Evolutionary conservation across 2,888 invertebrate genomes (phyloP), one percentile per base, ranked within the genome.

Genomic region (Brenthis daphne): DNA sequence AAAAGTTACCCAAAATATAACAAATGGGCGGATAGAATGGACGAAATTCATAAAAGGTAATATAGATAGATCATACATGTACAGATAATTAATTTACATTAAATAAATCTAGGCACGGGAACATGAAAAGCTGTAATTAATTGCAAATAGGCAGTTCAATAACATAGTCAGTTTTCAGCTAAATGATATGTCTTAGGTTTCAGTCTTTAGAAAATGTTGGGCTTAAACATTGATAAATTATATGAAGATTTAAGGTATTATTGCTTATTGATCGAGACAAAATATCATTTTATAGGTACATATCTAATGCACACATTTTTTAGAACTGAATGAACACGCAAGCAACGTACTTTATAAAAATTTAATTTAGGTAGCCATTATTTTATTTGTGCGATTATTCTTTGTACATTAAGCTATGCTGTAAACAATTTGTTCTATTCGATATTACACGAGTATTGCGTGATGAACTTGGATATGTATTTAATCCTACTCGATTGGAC

Each of bases 151-250:
- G 64, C 64, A 57, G 43, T 58, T 68, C 65, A 68, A 65, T 64
- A 72, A 71, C 68, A 70, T 68, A 68, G 48, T 64, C 14, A 80
- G 77, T 78, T 80, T 78, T 80, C 77, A 77, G 76, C 79, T 81
- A 85, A 86, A 87, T 87, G 85, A 87, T 87, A 88, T 87, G 87
- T 86, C 82, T 83, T 79, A 83, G 76, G 77, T 78, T 73, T 87
- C 87, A 88, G 87, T 88, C 87, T 88, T 87, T 76, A 82, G 80
- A 83, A 82, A 84, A 80, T 80, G 79, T 85, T 82, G 81, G 76
- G 57, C 33, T 64, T 68, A 65, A 58, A 64, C 51, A 56, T 57
- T 43, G 43, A 51, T 48, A 51, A 68, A 63, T 37, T 33, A 43
- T 43, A 60, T 29, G n/a, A n/a, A 48, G 29, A 48, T 8, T 48